phyloP scores from a whole-genome alignment of 1,140 invertebrate species.

The Cecropterus lyciades region DNA sequence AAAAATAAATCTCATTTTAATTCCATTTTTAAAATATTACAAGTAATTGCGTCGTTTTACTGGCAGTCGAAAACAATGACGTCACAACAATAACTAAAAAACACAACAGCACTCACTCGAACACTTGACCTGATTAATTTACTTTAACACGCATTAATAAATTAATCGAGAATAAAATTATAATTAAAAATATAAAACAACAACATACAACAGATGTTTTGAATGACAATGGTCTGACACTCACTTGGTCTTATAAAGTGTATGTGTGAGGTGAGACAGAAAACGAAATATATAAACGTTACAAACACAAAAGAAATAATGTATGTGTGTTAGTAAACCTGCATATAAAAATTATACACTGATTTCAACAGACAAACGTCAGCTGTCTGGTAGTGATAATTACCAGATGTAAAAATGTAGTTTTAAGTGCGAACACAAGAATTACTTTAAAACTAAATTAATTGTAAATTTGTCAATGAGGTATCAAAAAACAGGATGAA shows the following conservation, averaged over 20 bases:
- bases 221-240: constrained; percentile 69
- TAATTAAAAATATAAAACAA: constrained; percentile 75
- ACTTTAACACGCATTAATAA: constrained; percentile 54
- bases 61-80: constrained; percentile 82
- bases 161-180: constrained; percentile 63
- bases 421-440: too few species aligned
- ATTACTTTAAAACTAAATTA: too few species aligned
- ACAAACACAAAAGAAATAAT: constrained; percentile 10
- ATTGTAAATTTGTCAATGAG: too few species aligned
- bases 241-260: constrained; percentile 55
- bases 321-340: neutral
- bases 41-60: constrained; percentile 82
- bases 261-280: constrained; percentile 43
- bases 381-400: constrained; percentile 1
- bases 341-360: constrained; percentile 14
- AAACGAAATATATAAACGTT: constrained; percentile 16
- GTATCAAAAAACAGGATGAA: neutral
- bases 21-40: constrained; percentile 75
- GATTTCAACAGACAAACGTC: constrained; percentile 5
- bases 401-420: neutral
- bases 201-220: constrained; percentile 78
- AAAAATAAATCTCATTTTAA: constrained; percentile 82
- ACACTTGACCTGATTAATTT: constrained; percentile 50
- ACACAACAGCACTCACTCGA: constrained; percentile 58
- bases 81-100: constrained; percentile 73